A percentile compares a stretch with the other conserved stretches of the same genome.
Evolutionary conservation across 2,113 vertebrate genomes (phyloP).

Genomic region (Chaetura pelagica): DNA sequence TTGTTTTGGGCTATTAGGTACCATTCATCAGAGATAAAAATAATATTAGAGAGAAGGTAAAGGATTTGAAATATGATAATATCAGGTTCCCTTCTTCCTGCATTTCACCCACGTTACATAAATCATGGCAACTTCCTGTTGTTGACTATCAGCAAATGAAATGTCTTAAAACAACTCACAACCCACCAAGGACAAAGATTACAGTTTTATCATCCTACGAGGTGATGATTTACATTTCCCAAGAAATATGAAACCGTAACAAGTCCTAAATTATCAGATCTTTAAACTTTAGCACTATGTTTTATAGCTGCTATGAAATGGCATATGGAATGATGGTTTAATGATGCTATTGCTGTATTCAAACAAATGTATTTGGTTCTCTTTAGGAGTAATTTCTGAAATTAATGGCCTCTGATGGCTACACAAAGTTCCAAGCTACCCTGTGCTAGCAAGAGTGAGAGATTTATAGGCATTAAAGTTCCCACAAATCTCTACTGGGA

Average conservation of each 20-base stretch:
- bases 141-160: background rate
- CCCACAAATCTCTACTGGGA: background rate
- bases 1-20: background rate
- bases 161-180: background rate
- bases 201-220: background rate
- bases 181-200: background rate
- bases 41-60: background rate
- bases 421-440: background rate
- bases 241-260: background rate
- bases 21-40: background rate
- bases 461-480: background rate
- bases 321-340: background rate
- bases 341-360: background rate
- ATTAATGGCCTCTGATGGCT: background rate
- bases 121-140: background rate
- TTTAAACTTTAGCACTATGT: background rate
- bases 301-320: background rate
- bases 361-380: background rate
- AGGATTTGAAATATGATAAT: background rate
- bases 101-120: background rate
- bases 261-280: background rate
- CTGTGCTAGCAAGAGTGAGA: background rate
- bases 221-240: background rate
- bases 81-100: background rate
- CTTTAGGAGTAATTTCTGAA: background rate